Conservation (phyloP, 2,113 vertebrate genomes). For the Dromaius novaehollandiae region DNA sequence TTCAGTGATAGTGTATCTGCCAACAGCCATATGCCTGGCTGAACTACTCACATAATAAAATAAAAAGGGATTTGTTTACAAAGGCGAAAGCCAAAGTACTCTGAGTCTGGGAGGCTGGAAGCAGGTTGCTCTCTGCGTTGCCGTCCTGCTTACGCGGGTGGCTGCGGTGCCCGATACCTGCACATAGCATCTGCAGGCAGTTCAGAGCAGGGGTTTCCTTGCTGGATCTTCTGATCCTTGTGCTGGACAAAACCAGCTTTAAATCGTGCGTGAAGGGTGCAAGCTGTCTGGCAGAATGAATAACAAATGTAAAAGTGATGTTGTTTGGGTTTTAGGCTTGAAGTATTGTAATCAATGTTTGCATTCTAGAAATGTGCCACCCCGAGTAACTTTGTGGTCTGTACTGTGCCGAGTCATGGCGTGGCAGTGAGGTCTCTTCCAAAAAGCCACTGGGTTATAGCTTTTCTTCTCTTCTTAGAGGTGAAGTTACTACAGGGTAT, state of each 20-base stretch:
- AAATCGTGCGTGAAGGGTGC: not conserved
- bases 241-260: not conserved
- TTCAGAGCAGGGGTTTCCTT: not conserved
- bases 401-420: not conserved
- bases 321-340: not conserved
- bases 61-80: not conserved
- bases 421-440: not conserved
- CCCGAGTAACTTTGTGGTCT: not conserved
- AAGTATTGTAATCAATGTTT: not conserved
- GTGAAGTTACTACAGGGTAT: not conserved
- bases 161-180: rapidly evolving
- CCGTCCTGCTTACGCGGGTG: rapidly evolving
- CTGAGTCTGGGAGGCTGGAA: not conserved
- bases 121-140: not conserved
- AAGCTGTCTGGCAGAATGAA: not conserved
- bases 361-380: not conserved
- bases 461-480: not conserved
- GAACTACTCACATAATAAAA: not conserved
- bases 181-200: not conserved
- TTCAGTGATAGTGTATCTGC: not conserved
- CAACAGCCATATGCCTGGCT: not conserved
- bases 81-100: not conserved
- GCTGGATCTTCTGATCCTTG: not conserved
- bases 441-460: not conserved
- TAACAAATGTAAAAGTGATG: not conserved